Percentiles rank a stretch among this genome's conserved stretches.
These are phyloP conservation scores for Melanogrammus aeglefinus DNA, from an alignment of 2,797 vertebrate species.

Conservation along the genomic window DNA sequence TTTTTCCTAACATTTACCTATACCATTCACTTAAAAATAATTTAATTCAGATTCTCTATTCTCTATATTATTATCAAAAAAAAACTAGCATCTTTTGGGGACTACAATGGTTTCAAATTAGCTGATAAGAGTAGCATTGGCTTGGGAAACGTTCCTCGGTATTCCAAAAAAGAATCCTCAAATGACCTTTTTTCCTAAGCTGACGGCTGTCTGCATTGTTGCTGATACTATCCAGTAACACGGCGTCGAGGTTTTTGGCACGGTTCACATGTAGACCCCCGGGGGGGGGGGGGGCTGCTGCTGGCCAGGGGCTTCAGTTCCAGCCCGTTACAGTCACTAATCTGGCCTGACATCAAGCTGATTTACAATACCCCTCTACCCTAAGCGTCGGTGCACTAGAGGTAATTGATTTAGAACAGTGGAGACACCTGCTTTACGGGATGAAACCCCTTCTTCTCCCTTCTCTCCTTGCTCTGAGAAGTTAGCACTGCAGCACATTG, in stretches of 20 bases:
- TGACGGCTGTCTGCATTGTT: constrained; percentile 9
- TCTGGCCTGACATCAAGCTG: constrained; percentile 73
- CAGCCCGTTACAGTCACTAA: constrained; percentile 68
- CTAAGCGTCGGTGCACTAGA: constrained; percentile 62
- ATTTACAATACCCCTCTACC: constrained; percentile 68
- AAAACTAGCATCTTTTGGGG: constrained; percentile 4
- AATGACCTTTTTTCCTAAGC: background rate
- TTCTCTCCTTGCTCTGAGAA: constrained; percentile 9
- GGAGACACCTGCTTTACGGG: constrained; percentile 64
- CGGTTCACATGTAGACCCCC: constrained; percentile 46
- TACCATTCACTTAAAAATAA: constrained; percentile 18
- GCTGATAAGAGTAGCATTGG: background rate
- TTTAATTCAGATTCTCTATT: constrained; percentile 20
- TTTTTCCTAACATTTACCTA: background rate
- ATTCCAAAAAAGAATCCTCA: background rate
- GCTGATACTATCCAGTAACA: constrained; percentile 39
- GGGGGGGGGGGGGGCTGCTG: constrained; percentile 47
- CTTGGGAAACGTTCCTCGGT: background rate
- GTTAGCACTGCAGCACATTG: constrained; percentile 26
- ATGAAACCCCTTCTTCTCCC: constrained; percentile 37
- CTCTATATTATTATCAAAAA: constrained; percentile 19
- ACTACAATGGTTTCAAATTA: background rate
- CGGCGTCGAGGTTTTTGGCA: constrained; percentile 34
- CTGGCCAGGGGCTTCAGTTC: constrained; percentile 52
- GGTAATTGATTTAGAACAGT: constrained; percentile 74